phyloP scores from a whole-genome alignment of 2,888 invertebrate genomes.

The Punctoribates punctum region DNA sequence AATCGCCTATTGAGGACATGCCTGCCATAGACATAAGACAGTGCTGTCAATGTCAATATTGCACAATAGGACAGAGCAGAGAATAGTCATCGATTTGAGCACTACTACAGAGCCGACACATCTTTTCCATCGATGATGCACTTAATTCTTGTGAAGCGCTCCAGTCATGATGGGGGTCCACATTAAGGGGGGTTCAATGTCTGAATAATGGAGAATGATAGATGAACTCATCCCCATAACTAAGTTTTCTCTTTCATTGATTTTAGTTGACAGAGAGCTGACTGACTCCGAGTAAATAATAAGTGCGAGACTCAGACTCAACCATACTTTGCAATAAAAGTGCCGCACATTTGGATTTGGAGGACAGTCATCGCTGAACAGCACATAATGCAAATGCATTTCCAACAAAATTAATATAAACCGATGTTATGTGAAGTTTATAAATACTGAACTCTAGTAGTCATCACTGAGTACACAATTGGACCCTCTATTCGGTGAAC shows the following conservation, averaged over 20 bases:
- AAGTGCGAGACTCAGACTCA: neutral
- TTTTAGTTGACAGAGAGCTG: conserved; percentile 14
- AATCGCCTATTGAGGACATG: conserved; percentile 6
- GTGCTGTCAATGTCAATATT: conserved; percentile 14
- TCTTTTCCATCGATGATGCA: neutral
- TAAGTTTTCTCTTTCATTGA: conserved; percentile 30
- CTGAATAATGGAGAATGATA: conserved; percentile 20
- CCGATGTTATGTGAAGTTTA: too few species aligned
- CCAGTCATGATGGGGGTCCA: neutral
- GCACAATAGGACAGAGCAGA: neutral
- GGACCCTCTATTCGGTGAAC: too few species aligned
- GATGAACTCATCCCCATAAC: conserved; percentile 35
- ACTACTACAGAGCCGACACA: neutral
- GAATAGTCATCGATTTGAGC: conserved; percentile 24
- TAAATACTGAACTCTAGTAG: too few species aligned
- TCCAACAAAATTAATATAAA: neutral
- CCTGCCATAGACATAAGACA: neutral
- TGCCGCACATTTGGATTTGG: neutral
- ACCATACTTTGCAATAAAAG: neutral
- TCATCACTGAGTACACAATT: too few species aligned
- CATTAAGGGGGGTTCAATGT: conserved; percentile 3
- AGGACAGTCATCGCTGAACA: neutral
- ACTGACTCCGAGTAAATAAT: conserved; percentile 17
- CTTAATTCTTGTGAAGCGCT: neutral
- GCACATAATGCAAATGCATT: neutral